Percentiles rank a stretch among this genome's conserved stretches.
Conservation (phyloP, 2,888 invertebrate species). For the Sarcophaga subvicina region DNA sequence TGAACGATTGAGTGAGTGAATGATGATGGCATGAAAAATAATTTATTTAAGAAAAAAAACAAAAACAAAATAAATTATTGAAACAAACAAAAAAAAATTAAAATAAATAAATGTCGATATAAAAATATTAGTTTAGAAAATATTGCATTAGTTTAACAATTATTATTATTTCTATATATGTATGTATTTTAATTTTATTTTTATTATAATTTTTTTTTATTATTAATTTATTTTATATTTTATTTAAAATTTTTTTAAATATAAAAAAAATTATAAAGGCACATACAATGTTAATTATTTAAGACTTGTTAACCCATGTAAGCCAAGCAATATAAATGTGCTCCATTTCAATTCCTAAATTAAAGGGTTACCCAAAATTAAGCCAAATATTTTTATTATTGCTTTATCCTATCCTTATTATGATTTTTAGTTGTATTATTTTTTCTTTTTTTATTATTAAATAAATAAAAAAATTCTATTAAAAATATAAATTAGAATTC, state of each 20-base stretch:
- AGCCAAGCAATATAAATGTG: no score
- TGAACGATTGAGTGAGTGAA: background rate
- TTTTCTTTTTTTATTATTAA: no score
- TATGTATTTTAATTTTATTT: slow-evolving; percentile 2
- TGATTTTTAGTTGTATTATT: no score
- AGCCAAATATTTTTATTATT: no score
- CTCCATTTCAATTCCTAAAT: no score
- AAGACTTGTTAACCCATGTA: no score
- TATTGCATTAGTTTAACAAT: slow-evolving; percentile 34
- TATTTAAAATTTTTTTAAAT: background rate
- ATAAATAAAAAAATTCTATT: no score
- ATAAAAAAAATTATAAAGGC: background rate
- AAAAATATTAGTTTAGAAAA: slow-evolving; percentile 26
- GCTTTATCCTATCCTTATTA: no score
- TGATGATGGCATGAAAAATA: background rate
- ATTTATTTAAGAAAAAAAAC: background rate
- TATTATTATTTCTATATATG: slow-evolving; percentile 8
- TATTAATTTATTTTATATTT: background rate
- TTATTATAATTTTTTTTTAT: slow-evolving; percentile 9
- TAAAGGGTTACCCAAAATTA: no score
- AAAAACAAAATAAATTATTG: slow-evolving; percentile 5
- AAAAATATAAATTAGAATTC: no score
- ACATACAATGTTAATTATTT: background rate
- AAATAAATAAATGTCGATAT: slow-evolving; percentile 20
- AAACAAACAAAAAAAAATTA: slow-evolving; percentile 15